phyloP scores from a whole-genome alignment of 2,113 vertebrate species.

The Hypanus sabinus region DNA sequence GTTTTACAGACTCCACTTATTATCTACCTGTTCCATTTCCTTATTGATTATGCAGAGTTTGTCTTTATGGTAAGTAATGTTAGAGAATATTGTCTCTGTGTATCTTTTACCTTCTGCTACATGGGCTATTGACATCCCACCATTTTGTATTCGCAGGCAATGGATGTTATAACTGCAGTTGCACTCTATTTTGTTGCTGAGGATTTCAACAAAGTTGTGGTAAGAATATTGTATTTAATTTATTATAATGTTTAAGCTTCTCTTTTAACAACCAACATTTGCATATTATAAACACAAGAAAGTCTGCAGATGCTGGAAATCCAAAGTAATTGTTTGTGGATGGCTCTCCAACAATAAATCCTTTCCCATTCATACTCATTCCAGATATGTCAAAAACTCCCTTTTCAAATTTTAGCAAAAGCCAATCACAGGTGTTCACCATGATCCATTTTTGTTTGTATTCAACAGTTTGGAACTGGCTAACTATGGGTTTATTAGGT shows the following conservation, averaged over 20 bases:
- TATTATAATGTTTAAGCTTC: background rate
- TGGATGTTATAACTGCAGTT: conserved; percentile 80
- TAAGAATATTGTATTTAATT: conserved; percentile 52
- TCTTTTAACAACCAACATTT: background rate
- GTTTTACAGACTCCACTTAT: conserved; percentile 79
- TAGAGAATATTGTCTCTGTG: background rate
- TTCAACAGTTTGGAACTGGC: background rate
- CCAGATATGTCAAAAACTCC: background rate
- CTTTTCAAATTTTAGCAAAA: background rate
- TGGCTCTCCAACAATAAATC: background rate
- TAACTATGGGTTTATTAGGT: background rate
- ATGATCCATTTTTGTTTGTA: background rate
- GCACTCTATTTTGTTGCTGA: conserved; percentile 84
- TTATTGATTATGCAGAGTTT: conserved; percentile 88
- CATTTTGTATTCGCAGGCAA: conserved; percentile 59
- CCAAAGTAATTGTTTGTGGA: background rate
- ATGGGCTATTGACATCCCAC: conserved; percentile 35
- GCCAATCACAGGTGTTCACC: background rate
- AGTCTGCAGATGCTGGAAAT: too few relatives aligned
- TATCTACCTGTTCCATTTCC: conserved; percentile 94
- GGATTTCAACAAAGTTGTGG: conserved; percentile 89
- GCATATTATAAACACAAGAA: too few relatives aligned
- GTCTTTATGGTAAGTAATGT: conserved; percentile 84
- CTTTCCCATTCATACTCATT: background rate
- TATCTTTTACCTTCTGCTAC: background rate